phyloP scores from a whole-genome alignment of 2,113 vertebrate species.

The Catharus fuscescens region DNA sequence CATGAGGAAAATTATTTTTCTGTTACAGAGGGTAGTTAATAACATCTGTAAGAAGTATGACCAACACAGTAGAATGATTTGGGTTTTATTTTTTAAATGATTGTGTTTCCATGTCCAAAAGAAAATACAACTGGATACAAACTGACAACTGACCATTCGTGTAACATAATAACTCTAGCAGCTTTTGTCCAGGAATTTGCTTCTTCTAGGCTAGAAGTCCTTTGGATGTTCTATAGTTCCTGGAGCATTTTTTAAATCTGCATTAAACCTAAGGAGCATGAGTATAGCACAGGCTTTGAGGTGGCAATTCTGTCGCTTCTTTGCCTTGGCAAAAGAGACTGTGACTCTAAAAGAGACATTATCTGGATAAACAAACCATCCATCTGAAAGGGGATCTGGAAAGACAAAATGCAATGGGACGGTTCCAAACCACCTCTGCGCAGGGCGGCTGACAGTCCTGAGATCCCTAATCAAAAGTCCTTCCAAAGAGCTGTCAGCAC shows the following conservation, averaged over 20 bases:
- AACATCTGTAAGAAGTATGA: not conserved
- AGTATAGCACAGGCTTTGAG: not conserved
- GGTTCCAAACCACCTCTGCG: not conserved
- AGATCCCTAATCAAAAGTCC: not conserved
- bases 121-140: not conserved
- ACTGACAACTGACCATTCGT: not conserved
- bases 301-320: not conserved
- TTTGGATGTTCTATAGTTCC: not conserved
- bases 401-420: not conserved
- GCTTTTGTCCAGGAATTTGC: not conserved
- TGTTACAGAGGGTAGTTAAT: not conserved
- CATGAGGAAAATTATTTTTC: conserved; percentile 9
- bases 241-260: not conserved
- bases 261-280: not conserved
- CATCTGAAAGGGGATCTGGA: not conserved
- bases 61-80: not conserved
- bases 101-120: not conserved
- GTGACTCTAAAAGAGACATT: not conserved
- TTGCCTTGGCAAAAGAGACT: not conserved
- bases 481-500: not conserved
- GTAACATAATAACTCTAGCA: not conserved
- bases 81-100: not conserved
- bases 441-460: not conserved
- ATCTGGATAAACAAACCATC: not conserved
- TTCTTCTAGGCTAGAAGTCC: not conserved